Evolutionary conservation across 2,797 vertebrate genomes (phyloP), one percentile per base, ranked within the genome.

Genomic region (Schizopygopsis malacanthus): DNA sequence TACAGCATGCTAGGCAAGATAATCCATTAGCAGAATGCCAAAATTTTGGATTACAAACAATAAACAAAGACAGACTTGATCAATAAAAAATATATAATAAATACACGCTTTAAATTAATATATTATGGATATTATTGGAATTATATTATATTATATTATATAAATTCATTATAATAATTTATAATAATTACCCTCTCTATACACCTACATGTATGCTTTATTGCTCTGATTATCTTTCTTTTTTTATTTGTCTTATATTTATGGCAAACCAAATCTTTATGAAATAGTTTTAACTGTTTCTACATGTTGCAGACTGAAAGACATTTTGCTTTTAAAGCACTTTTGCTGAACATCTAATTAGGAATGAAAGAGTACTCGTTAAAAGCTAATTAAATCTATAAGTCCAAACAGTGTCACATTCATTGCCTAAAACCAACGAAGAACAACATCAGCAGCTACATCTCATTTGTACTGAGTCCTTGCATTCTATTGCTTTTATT

Each of bases 341-440:
- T 56, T 73, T 75, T 6, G 9, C 9, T 28, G 20, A 39, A 25
- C 7, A 2, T 61, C 22, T 79, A 79, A 79, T 43, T 7, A 79
- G 22, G 20, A 11, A 56, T 6, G 11, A n/a, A 76, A 56, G 20
- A 56, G 20, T n/a, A n/a, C 76, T 41, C 37, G n/a, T 78, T 59
- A 78, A 59, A 78, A 78, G 37, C 20, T 43, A 61, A 79, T 79
- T 79, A 61, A 43, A 43, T 79, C 13, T 16, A 41, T 83, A 76
- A 67, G 70, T 79, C 65, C 43, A 43, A 56, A 54, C 45, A 39
- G 22, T 84, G 41, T 50, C 63, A 77, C 39, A 78, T 69, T 16
- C 6, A 65, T 6, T 54, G 18, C 6, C 33, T 52, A 70, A 81
- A 80, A 63, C 59, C 78, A 52, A 54, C 2, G 6, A 54, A 54